Evolutionary conservation across 2,888 invertebrate species (phyloP).

Genomic region (Leptopilina drosophilae): DNA sequence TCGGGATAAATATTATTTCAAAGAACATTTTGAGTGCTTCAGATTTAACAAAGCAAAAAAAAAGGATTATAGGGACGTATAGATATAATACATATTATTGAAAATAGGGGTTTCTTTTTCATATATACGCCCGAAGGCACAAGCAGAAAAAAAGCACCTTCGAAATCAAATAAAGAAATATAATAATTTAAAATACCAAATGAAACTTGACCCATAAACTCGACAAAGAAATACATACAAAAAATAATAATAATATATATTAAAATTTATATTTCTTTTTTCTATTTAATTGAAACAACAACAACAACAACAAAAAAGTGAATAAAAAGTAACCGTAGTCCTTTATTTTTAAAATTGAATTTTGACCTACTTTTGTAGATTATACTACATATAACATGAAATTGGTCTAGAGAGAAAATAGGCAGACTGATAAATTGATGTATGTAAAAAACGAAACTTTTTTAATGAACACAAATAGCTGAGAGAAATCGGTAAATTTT

Average conservation of each 20-base stretch:
- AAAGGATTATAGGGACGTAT: background rate
- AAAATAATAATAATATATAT: background rate
- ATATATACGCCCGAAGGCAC: background rate
- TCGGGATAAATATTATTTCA: conserved; percentile 2
- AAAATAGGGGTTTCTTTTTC: background rate
- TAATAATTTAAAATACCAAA: background rate
- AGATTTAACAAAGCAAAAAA: background rate
- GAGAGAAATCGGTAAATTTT: conserved; percentile 6
- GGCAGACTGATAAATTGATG: background rate
- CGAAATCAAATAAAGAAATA: background rate
- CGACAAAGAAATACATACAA: background rate
- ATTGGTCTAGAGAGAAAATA: background rate
- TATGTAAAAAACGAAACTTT: background rate
- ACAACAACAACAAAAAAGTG: too few species aligned
- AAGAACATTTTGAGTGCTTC: background rate
- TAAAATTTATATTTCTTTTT: too few species aligned
- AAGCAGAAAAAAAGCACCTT: background rate
- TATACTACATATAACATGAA: background rate
- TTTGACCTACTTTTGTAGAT: background rate
- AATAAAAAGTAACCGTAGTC: too few species aligned
- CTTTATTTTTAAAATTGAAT: background rate
- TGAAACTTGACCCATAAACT: conserved; percentile 4
- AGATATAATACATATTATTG: background rate
- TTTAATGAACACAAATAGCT: conserved; percentile 2
- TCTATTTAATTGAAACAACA: too few species aligned